These are phyloP conservation scores for Tortricodes alternella DNA, from an alignment of 2,888 invertebrate genomes.

Conservation along the genomic window DNA sequence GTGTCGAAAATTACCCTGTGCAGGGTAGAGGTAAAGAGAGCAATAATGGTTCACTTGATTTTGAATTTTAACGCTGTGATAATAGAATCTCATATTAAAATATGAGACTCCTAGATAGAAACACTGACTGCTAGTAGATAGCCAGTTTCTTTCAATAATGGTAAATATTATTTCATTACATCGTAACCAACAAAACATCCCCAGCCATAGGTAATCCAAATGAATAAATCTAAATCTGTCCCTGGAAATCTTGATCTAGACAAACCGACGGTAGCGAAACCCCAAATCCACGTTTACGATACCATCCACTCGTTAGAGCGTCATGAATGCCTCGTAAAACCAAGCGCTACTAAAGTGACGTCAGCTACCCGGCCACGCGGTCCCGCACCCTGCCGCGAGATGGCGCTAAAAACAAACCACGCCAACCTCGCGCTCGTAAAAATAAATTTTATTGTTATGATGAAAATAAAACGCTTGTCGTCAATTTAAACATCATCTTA, in stretches of 20 bases:
- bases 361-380: conserved; percentile 55
- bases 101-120: too few species aligned
- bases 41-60: too few species aligned
- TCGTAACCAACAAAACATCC: too few species aligned
- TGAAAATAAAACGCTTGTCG: conserved; percentile 83
- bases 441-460: conserved; percentile 83
- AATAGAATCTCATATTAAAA: too few species aligned
- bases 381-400: conserved; percentile 56
- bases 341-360: conserved; percentile 58
- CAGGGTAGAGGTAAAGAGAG: too few species aligned
- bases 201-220: too few species aligned
- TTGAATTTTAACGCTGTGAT: too few species aligned
- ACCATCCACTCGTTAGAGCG: conserved; percentile 63
- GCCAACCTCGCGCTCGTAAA: conserved; percentile 66
- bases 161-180: too few species aligned
- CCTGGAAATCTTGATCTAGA: conserved; percentile 31
- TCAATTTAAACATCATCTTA: conserved; percentile 83
- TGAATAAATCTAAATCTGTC: too few species aligned
- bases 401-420: conserved; percentile 63
- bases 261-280: conserved; percentile 37
- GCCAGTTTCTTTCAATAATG: too few species aligned
- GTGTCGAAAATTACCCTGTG: too few species aligned
- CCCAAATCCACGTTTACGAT: conserved; percentile 66
- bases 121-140: too few species aligned
- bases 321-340: conserved; percentile 64